phyloP scores from a whole-genome alignment of 2,888 invertebrate genomes.

The Cataglyphis altisquamis region DNA sequence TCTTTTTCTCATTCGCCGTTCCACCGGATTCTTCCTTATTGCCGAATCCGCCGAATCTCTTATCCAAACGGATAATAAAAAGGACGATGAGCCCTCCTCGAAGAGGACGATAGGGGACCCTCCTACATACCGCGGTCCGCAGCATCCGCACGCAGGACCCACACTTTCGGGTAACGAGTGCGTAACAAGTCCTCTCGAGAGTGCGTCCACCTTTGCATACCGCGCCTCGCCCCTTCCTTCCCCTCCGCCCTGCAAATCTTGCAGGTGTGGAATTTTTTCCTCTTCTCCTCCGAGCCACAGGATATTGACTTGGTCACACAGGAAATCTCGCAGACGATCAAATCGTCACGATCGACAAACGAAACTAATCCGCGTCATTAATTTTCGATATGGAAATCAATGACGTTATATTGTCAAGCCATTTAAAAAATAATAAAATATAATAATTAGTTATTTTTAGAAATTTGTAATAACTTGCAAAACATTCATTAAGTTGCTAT shows the following conservation, averaged over 20 bases:
- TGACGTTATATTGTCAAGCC: neutral
- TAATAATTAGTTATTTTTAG: neutral
- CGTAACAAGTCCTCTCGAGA: slow-evolving; percentile 62
- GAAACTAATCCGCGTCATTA: neutral
- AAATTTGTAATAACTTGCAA: neutral
- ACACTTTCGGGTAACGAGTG: slow-evolving; percentile 66
- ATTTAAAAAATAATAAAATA: neutral
- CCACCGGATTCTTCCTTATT: slow-evolving; percentile 75
- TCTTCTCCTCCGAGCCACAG: neutral
- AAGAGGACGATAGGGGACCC: slow-evolving; percentile 28
- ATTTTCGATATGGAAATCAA: neutral
- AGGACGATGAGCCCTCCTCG: slow-evolving; percentile 74
- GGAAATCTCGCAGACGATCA: neutral
- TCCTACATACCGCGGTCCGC: slow-evolving; percentile 22
- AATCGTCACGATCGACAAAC: neutral
- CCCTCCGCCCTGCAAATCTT: neutral
- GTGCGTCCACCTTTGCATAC: slow-evolving; percentile 66
- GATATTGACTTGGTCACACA: neutral
- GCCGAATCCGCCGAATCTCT: slow-evolving; percentile 62
- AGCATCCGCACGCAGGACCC: slow-evolving; percentile 27
- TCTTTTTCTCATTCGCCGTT: slow-evolving; percentile 52
- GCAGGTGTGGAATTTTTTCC: slow-evolving; percentile 38
- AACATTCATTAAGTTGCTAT: neutral
- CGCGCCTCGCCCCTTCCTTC: neutral
- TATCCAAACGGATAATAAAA: slow-evolving; percentile 76